A percentile compares a stretch with the other conserved stretches of the same genome.
These are phyloP conservation scores for Drosophila tani DNA, from an alignment of 1,140 invertebrate species.

Conservation along the genomic window DNA sequence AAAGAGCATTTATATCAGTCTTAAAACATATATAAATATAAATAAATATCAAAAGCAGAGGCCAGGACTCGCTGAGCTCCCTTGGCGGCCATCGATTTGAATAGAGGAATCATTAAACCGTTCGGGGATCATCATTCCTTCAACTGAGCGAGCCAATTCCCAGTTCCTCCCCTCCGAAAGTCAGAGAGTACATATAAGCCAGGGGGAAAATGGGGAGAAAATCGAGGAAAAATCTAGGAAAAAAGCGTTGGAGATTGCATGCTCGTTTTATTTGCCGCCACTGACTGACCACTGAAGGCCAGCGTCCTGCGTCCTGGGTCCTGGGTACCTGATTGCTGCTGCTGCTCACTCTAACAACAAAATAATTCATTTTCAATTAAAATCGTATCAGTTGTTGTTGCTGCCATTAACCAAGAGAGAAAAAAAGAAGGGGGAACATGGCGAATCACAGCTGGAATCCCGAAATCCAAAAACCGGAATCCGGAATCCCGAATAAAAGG, in stretches of 20 bases:
- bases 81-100: slow-evolving; percentile 6
- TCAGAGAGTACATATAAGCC: background rate
- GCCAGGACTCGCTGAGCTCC: background rate
- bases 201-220: slow-evolving; percentile 12
- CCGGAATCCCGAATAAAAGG: slow-evolving; percentile 30
- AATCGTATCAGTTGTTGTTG: slow-evolving; percentile 71
- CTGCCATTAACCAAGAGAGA: slow-evolving; percentile 53
- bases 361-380: slow-evolving; percentile 85
- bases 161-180: background rate
- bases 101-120: slow-evolving; percentile 23
- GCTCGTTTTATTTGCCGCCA: slow-evolving; percentile 32
- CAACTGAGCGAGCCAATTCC: slow-evolving; percentile 20
- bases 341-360: slow-evolving; percentile 67
- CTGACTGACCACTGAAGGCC: slow-evolving; percentile 31
- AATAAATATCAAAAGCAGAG: background rate
- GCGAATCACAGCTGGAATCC: slow-evolving; percentile 39
- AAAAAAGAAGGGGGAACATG: background rate
- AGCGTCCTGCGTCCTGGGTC: background rate
- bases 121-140: slow-evolving; percentile 22
- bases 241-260: slow-evolving; percentile 16
- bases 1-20: background rate
- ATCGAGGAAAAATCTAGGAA: slow-evolving; percentile 7
- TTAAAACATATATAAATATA: background rate
- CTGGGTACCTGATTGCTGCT: slow-evolving; percentile 9
- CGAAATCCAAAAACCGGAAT: slow-evolving; percentile 4